Evolutionary conservation across 2,888 invertebrate species (phyloP).

Genomic region (Pristionchus japonicus): DNA sequence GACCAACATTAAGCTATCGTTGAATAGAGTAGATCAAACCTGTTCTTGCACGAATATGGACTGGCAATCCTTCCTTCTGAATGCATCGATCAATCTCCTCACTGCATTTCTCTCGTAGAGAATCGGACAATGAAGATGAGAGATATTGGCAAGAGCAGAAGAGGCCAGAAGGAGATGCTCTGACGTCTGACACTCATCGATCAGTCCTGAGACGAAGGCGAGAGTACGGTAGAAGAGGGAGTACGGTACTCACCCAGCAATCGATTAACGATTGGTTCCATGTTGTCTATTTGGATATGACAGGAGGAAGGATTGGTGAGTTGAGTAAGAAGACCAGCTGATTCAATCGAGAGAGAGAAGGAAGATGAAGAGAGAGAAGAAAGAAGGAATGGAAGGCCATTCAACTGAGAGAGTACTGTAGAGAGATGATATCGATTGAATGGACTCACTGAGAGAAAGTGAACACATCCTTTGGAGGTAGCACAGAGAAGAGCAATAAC

Average conservation of each 20-base stretch:
- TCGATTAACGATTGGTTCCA: conserved; percentile 60
- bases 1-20: too few relatives aligned
- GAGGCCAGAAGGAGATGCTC: conserved; percentile 69
- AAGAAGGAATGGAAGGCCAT: conserved; percentile 63
- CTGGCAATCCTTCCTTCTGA: conserved; percentile 56
- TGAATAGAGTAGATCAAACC: conserved; percentile 48
- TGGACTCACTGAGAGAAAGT: conserved; percentile 65
- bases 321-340: conserved; percentile 72
- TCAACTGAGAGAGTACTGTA: conserved; percentile 58
- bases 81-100: conserved; percentile 60
- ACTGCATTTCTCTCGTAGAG: conserved; percentile 66
- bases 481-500: conserved; percentile 71
- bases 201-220: conserved; percentile 55
- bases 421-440: neutral
- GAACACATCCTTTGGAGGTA: conserved; percentile 68
- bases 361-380: conserved; percentile 55
- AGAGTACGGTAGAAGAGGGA: conserved; percentile 37
- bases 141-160: conserved; percentile 70
- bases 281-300: conserved; percentile 62
- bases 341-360: conserved; percentile 66
- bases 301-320: conserved; percentile 70
- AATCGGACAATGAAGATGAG: conserved; percentile 49
- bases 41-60: conserved; percentile 72
- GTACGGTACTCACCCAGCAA: conserved; percentile 53
- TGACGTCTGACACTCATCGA: conserved; percentile 63